A percentile compares a stretch with the other conserved stretches of the same genome.
These are phyloP conservation scores for Rallus crepitans DNA, from an alignment of 2,797 vertebrate genomes.

Conservation along the genomic window DNA sequence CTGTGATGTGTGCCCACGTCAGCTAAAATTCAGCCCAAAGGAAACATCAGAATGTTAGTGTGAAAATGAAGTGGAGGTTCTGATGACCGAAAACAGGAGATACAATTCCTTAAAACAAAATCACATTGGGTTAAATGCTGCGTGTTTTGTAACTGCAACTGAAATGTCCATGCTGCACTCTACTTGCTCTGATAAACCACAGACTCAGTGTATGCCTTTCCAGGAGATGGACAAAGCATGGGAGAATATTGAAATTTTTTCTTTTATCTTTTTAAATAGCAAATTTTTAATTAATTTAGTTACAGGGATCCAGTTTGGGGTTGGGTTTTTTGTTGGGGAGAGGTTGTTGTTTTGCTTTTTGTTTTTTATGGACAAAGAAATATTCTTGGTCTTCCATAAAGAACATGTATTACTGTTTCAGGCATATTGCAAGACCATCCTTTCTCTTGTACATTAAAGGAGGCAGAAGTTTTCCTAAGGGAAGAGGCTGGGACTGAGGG, in stretches of 20 bases:
- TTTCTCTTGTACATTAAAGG: neutral
- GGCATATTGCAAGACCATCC: neutral
- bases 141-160: neutral
- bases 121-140: neutral
- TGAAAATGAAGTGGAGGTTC: neutral
- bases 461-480: neutral
- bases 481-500: neutral
- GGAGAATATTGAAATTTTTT: neutral
- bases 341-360: neutral
- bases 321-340: neutral
- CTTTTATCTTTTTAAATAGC: neutral
- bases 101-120: neutral
- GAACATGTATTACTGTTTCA: neutral
- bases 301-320: neutral
- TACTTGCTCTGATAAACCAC: neutral
- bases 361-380: neutral
- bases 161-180: neutral
- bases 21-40: neutral
- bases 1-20: neutral
- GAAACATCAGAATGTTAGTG: neutral
- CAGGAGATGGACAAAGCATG: neutral
- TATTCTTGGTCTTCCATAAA: neutral
- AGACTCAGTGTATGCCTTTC: neutral
- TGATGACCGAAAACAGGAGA: neutral
- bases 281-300: neutral